A percentile compares a stretch with the other conserved stretches of the same genome.
phyloP scores from a whole-genome alignment of 2,113 vertebrate species.

The Pipa parva region DNA sequence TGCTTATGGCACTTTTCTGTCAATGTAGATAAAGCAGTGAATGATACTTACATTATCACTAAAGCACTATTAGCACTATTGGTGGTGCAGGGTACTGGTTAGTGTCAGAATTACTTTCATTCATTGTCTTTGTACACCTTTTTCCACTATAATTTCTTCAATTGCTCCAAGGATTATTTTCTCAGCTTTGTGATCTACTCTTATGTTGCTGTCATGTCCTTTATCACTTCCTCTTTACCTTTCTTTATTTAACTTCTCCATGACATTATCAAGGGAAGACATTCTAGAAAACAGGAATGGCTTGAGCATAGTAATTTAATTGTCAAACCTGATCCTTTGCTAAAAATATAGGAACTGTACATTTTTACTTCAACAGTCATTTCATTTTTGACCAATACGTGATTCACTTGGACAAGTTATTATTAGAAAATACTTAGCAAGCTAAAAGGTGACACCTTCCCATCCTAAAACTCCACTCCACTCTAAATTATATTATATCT shows the following conservation, averaged over 20 bases:
- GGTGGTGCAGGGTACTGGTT: too few relatives aligned
- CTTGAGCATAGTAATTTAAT: constrained; percentile 51
- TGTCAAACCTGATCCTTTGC: constrained; percentile 52
- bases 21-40: too few relatives aligned
- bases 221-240: constrained; percentile 5
- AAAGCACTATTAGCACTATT: too few relatives aligned
- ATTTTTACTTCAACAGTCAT: constrained; percentile 19
- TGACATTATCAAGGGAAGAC: constrained; percentile 46
- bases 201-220: background rate
- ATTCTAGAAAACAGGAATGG: constrained; percentile 62
- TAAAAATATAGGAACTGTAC: constrained; percentile 44
- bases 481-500: constrained; percentile 39
- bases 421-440: constrained; percentile 37
- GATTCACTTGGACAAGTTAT: constrained; percentile 51
- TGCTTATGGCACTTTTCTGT: too few relatives aligned
- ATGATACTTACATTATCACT: too few relatives aligned
- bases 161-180: too few relatives aligned
- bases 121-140: too few relatives aligned
- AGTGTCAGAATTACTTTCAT: too few relatives aligned
- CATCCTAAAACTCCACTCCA: constrained; percentile 28
- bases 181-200: background rate
- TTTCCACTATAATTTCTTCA: too few relatives aligned
- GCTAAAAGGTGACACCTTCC: constrained; percentile 46
- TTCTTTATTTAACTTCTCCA: constrained; percentile 29
- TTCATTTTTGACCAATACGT: constrained; percentile 33